Evolutionary conservation across 2,888 invertebrate genomes (phyloP).

Genomic region (Pecten maximus): DNA sequence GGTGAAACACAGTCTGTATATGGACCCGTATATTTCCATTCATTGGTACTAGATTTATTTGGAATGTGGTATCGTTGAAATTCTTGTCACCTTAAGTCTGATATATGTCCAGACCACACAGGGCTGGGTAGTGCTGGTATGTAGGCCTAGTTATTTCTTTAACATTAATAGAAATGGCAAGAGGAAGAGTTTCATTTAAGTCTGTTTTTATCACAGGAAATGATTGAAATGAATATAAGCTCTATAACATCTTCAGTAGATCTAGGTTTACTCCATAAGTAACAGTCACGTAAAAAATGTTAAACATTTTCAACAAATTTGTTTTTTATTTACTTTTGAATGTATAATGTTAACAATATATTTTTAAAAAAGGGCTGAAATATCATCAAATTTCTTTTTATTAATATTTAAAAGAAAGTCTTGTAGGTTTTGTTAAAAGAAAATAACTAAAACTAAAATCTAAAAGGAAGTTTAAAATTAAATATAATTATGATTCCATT

Average conservation of each 20-base stretch:
- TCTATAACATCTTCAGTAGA: background rate
- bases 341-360: background rate
- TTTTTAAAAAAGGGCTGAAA: background rate
- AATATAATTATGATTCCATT: background rate
- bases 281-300: background rate
- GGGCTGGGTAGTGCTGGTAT: background rate
- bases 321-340: background rate
- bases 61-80: background rate
- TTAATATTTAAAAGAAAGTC: background rate
- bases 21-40: background rate
- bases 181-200: background rate
- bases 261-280: background rate
- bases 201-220: background rate
- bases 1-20: too few species aligned
- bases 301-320: background rate
- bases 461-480: background rate
- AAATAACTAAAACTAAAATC: background rate
- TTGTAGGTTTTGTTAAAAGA: background rate
- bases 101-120: background rate
- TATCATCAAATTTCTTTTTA: background rate
- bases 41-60: background rate
- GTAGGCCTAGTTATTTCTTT: background rate
- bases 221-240: slow-evolving; percentile 24
- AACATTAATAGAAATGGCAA: background rate
- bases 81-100: background rate